A percentile compares a stretch with the other conserved stretches of the same genome.
Conservation (phyloP, 1,140 invertebrate species). For the Paramacrobiotus metropolitanus region DNA sequence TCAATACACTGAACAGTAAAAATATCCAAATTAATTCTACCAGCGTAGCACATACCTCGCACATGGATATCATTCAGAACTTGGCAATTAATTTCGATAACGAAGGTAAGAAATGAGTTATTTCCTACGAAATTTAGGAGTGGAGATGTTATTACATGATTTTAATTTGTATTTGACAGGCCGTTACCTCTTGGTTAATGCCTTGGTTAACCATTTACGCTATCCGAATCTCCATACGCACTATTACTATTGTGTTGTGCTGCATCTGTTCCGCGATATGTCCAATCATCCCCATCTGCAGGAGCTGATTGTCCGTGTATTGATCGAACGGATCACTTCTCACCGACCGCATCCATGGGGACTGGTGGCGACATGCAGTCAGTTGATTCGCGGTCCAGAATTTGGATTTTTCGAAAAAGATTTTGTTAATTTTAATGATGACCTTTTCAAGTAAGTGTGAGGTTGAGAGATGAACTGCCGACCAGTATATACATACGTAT, state of each 20-base stretch:
- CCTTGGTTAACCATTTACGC: slow-evolving; percentile 87
- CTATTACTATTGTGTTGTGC: slow-evolving; percentile 88
- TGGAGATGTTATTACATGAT: slow-evolving; percentile 5
- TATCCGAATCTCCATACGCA: slow-evolving; percentile 99
- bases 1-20: slow-evolving; percentile 35
- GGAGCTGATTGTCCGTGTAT: slow-evolving; percentile 36
- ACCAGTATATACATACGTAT: too few species aligned
- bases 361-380: slow-evolving; percentile 90
- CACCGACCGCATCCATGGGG: slow-evolving; percentile 98
- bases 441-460: slow-evolving; percentile 91
- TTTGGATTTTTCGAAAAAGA: slow-evolving; percentile 99
- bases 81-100: slow-evolving; percentile 88
- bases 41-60: slow-evolving; percentile 47
- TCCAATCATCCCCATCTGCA: slow-evolving; percentile 7
- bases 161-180: slow-evolving; percentile 24
- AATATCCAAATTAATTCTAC: slow-evolving; percentile 41
- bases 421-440: slow-evolving; percentile 93
- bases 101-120: slow-evolving; percentile 56
- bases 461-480: too few species aligned
- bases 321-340: slow-evolving; percentile 85
- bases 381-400: slow-evolving; percentile 91
- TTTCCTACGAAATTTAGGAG: too few species aligned
- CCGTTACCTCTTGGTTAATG: slow-evolving; percentile 83
- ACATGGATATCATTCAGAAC: slow-evolving; percentile 99
- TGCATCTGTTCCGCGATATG: slow-evolving; percentile 52